Percentiles rank a stretch among this genome's conserved stretches.
phyloP scores from a whole-genome alignment of 2,113 vertebrate species.

The Neodontobutis hainanensis region DNA sequence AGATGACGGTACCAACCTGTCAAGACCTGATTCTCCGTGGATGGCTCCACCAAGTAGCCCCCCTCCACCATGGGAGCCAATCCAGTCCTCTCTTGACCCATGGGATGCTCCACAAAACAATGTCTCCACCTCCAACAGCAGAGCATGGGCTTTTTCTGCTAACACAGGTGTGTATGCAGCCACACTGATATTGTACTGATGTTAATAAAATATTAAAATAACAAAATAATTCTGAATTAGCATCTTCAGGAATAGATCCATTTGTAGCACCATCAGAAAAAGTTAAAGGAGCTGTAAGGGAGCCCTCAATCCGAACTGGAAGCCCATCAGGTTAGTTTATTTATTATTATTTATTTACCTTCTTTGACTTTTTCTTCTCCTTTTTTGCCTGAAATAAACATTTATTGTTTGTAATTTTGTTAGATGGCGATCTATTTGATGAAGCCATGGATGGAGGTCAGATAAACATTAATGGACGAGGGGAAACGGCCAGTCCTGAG shows the following conservation, averaged over 20 bases:
- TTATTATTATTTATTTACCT: background rate
- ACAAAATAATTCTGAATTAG: constrained; percentile 34
- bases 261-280: constrained; percentile 77
- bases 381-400: background rate
- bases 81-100: constrained; percentile 76
- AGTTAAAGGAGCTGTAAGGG: constrained; percentile 37
- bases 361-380: background rate
- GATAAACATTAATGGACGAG: constrained; percentile 79
- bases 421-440: constrained; percentile 88
- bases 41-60: constrained; percentile 66
- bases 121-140: constrained; percentile 49
- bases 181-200: background rate
- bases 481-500: constrained; percentile 74
- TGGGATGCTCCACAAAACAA: constrained; percentile 83
- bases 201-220: background rate
- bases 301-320: constrained; percentile 62
- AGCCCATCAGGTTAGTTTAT: constrained; percentile 84
- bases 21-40: constrained; percentile 65
- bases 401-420: constrained; percentile 2
- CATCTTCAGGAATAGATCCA: constrained; percentile 75
- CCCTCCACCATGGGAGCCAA: constrained; percentile 74
- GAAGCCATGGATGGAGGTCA: constrained; percentile 84
- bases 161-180: constrained; percentile 60
- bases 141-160: constrained; percentile 52
- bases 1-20: constrained; percentile 45